Evolutionary conservation across 2,113 vertebrate genomes (phyloP).

Genomic region (Anhinga anhinga): DNA sequence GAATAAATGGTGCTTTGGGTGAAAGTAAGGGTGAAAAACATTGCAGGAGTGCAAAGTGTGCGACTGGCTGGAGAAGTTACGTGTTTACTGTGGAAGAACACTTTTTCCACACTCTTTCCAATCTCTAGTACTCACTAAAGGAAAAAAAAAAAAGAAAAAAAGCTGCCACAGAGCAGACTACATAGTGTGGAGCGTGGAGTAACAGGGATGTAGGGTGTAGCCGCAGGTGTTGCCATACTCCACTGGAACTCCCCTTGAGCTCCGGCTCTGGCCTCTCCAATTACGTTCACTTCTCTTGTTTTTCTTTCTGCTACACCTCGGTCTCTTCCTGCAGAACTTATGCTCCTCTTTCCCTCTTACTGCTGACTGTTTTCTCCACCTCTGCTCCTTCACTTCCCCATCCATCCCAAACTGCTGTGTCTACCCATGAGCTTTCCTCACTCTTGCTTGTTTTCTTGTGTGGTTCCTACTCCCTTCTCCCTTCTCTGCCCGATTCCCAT

Average conservation of each 20-base stretch:
- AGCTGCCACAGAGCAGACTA: neutral
- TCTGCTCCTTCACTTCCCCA: neutral
- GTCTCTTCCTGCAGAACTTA: neutral
- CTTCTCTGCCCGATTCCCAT: neutral
- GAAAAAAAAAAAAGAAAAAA: neutral
- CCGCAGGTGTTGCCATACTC: neutral
- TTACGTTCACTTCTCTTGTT: neutral
- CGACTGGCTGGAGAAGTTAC: neutral
- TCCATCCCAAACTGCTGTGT: neutral
- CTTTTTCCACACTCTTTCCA: neutral
- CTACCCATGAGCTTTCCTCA: neutral
- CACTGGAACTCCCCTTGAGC: neutral
- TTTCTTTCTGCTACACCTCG: neutral
- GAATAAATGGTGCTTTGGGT: neutral
- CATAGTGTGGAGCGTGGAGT: neutral
- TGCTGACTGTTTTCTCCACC: neutral
- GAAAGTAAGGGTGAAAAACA: neutral
- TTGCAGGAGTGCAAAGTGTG: neutral
- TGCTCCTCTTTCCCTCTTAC: neutral
- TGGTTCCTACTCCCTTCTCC: neutral
- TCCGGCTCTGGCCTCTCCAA: neutral
- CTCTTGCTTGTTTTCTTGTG: neutral
- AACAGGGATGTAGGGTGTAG: neutral
- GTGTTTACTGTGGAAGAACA: neutral
- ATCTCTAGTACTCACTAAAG: neutral